phyloP scores from a whole-genome alignment of 30 jellyfish, hydroid and myxozoan genomes.

The Catostylus mosaicus region DNA sequence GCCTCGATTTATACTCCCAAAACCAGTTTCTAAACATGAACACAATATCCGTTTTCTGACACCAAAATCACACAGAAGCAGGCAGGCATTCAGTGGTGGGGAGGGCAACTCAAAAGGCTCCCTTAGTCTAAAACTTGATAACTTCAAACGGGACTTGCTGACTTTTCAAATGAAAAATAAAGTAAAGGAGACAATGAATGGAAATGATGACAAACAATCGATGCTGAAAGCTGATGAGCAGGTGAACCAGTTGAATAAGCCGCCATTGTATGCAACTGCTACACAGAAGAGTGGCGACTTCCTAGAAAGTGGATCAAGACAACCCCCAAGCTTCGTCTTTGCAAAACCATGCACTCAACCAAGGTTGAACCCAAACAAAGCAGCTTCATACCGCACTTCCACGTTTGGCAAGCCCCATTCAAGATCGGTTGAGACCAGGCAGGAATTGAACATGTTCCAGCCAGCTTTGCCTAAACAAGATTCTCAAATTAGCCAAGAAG shows the following conservation, averaged over 20 bases:
- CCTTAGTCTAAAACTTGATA: slow-evolving; percentile 1
- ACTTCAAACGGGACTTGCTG: neutral
- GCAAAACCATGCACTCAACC: neutral
- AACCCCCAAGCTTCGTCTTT: neutral
- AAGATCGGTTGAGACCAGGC: neutral
- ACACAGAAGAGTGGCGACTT: neutral
- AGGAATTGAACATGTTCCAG: neutral
- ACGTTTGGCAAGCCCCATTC: neutral
- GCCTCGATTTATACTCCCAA: slow-evolving; percentile 11
- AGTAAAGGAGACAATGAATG: neutral
- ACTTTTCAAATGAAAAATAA: slow-evolving; percentile 3
- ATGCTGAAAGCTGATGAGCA: neutral
- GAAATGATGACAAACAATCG: neutral
- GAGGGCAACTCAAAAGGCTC: neutral
- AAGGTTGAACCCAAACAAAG: neutral
- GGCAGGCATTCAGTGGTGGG: neutral
- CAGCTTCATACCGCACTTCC: neutral
- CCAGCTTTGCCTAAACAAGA: neutral
- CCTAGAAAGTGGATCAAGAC: neutral
- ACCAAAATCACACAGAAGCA: neutral
- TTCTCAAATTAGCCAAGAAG: neutral
- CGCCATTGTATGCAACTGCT: neutral
- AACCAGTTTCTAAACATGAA: slow-evolving; percentile 9
- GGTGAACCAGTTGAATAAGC: neutral
- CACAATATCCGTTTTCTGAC: slow-evolving; percentile 27